A percentile compares a stretch with the other conserved stretches of the same genome.
Conservation (phyloP, 2,113 vertebrate species). For the Piaya cayana region DNA sequence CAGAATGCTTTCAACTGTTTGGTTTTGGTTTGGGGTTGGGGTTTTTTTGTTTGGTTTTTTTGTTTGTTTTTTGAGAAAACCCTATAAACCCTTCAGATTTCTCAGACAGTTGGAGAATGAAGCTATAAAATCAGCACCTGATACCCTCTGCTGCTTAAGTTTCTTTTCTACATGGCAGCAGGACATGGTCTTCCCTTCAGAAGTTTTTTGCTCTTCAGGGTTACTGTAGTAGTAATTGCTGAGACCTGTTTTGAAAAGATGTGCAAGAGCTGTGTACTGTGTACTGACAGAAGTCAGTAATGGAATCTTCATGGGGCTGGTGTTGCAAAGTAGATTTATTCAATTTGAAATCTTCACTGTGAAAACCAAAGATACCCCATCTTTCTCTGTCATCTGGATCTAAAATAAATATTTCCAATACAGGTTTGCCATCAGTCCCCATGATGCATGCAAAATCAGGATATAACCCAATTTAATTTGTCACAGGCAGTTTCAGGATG, state of each 20-base stretch:
- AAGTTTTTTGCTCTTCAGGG: not conserved
- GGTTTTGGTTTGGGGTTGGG: not conserved
- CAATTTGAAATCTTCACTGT: not conserved
- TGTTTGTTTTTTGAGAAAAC: not conserved
- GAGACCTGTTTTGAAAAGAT: not conserved
- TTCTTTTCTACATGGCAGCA: not conserved
- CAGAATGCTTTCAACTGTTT: not conserved
- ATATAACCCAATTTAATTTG: not conserved
- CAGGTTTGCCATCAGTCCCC: not conserved
- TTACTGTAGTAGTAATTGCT: not conserved
- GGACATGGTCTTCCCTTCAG: not conserved
- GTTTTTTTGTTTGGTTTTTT: too few species aligned
- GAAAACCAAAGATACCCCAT: not conserved
- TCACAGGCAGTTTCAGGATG: not conserved
- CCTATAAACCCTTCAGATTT: not conserved
- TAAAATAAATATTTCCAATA: not conserved
- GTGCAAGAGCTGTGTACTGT: not conserved
- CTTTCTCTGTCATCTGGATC: not conserved
- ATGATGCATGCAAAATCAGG: not conserved
- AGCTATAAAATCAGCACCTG: not conserved
- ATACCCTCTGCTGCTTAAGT: not conserved
- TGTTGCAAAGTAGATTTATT: not conserved
- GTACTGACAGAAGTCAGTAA: not conserved
- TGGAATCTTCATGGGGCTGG: not conserved
- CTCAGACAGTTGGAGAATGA: not conserved